A percentile compares a stretch with the other conserved stretches of the same genome.
Conservation (phyloP, 1,140 invertebrate genomes). For the Diorhabda sublineata region DNA sequence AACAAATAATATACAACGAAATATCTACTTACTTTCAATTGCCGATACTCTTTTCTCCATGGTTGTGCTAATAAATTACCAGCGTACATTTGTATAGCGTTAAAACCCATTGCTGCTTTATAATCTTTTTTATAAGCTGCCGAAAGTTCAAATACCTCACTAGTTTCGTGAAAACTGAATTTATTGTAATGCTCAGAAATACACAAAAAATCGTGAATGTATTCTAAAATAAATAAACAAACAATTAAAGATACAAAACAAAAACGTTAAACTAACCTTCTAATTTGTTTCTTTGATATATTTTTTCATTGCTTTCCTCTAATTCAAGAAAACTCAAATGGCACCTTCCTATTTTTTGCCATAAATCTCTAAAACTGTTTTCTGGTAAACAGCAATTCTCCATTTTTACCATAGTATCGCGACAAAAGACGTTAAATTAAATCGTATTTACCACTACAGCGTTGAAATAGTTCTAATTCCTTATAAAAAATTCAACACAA, state of each 20-base stretch:
- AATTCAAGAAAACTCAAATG: constrained; percentile 71
- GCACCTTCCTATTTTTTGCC: constrained; percentile 62
- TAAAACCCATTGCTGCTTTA: constrained; percentile 74
- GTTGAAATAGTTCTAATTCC: too few relatives aligned
- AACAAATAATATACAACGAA: neutral
- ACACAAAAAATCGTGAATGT: constrained; percentile 71
- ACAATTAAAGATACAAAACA: neutral
- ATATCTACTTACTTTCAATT: constrained; percentile 61
- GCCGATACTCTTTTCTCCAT: constrained; percentile 81
- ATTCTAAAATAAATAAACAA: constrained; percentile 52
- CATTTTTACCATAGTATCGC: constrained; percentile 40
- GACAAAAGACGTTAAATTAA: too few relatives aligned
- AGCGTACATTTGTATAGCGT: constrained; percentile 77
- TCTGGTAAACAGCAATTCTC: constrained; percentile 41
- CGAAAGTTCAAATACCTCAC: constrained; percentile 68
- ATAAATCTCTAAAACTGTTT: constrained; percentile 59
- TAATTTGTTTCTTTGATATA: constrained; percentile 66
- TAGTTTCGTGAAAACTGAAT: constrained; percentile 70
- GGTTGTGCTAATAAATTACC: constrained; percentile 79
- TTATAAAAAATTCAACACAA: too few relatives aligned
- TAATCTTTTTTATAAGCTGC: constrained; percentile 64
- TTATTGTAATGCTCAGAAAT: constrained; percentile 75
- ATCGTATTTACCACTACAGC: too few relatives aligned
- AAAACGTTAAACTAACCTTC: constrained; percentile 55
- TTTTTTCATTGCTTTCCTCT: constrained; percentile 71